Base-by-base conservation (phyloP, 2,113 vertebrate species). In the Arothron firmamentum region DNA sequence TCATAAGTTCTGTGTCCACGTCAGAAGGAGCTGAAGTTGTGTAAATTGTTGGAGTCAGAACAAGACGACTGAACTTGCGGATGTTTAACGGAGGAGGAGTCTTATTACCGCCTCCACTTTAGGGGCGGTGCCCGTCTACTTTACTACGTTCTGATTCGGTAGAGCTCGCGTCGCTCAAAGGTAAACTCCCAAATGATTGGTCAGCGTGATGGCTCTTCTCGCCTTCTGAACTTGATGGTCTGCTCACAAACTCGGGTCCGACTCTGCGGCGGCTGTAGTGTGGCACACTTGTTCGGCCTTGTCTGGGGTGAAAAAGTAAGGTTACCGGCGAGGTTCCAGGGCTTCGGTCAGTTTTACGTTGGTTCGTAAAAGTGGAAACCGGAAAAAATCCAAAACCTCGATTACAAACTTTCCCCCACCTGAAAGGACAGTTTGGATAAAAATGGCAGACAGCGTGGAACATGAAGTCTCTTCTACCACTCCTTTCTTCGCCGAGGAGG, bases 401-500 rank as follows among this genome's bases (percentile, higher is more conserved):
- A 52, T 8, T n/a, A 13, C 18, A 70, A 74, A 74, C 52, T 75
- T 81, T 76, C 17, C 43, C 42, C 42, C 41, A 45, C 56, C 25
- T 61, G 38, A 9, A 45, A 53, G 63, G n/a, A 62, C 15, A 61
- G 34, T 78, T 80, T 18, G 14, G 49, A 50, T 16, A 5, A 88
- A 81, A 55, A 91, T 91, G 90, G 90, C 87, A 89, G 91, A 91
- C 86, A 28, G 45, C 65, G 80, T 85, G 38, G 80, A 83, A 34
- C 78, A 76, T 25, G 59, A 76, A 31, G 85, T 90, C 48, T 90
- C 90, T 16, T 87, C 90, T 55, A 85, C 77, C 54, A 84, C 88
- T 46, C 54, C 81, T 52, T 66, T 85, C 28, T 72, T 80, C 46
- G 69, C 50, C 4, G 87, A 82, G 1, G 83, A 59, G 41, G 50